Evolutionary conservation across 1,140 invertebrate genomes (phyloP).

Genomic region (Lamellibrachia luymesi): DNA sequence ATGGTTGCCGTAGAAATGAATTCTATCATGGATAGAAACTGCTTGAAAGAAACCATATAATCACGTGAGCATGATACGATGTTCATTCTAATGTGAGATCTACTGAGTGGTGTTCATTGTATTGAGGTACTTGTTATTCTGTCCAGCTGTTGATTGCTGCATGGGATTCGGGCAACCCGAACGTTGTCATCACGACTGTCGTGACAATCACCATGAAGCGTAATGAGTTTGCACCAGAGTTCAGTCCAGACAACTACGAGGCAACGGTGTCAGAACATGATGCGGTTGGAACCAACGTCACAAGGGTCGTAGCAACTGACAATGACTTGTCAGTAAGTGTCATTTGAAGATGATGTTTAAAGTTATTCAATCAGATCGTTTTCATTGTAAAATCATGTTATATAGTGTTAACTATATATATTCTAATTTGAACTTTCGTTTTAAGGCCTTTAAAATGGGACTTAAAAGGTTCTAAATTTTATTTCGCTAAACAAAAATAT

Average conservation of each 20-base stretch:
- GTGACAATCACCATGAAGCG: conserved; percentile 37
- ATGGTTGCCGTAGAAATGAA: no score
- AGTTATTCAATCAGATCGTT: neutral
- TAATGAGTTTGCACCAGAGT: conserved; percentile 35
- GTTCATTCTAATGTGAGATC: neutral
- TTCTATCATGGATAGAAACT: no score
- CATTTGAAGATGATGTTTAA: neutral
- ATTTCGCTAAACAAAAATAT: no score
- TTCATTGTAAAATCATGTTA: no score
- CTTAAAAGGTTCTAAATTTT: no score
- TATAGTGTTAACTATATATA: no score
- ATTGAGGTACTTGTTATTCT: neutral
- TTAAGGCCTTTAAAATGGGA: no score
- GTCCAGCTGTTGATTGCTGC: conserved; percentile 33
- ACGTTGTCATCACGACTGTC: conserved; percentile 19
- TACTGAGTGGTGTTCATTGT: neutral
- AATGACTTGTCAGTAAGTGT: conserved; percentile 20
- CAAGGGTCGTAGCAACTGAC: conserved; percentile 20
- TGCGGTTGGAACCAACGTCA: conserved; percentile 23
- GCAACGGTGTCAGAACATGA: conserved; percentile 21
- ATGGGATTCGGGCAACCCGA: conserved; percentile 34
- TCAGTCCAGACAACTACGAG: conserved; percentile 9
- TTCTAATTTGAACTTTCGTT: no score
- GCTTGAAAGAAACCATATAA: no score
- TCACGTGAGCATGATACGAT: neutral